Evolutionary conservation across 2,888 invertebrate genomes (phyloP).

Genomic region (Leptogaster cylindrica): DNA sequence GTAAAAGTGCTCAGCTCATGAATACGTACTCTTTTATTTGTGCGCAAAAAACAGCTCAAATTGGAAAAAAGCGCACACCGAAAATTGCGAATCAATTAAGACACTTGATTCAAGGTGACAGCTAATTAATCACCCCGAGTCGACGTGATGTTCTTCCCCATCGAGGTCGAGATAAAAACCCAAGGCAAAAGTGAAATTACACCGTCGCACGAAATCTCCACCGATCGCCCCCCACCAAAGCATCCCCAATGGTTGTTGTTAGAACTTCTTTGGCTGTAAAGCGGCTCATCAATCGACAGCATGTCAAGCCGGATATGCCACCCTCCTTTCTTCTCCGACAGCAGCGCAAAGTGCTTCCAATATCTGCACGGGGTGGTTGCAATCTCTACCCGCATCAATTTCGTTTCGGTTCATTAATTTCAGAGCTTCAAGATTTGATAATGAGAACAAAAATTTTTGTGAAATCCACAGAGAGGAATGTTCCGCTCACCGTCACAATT

Average conservation of each 20-base stretch:
- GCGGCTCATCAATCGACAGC: constrained; percentile 33
- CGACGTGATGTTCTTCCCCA: constrained; percentile 11
- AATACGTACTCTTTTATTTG: too few relatives aligned
- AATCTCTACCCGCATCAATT: constrained; percentile 39
- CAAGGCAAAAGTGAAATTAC: constrained; percentile 23
- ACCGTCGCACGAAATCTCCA: not conserved
- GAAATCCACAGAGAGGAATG: not conserved
- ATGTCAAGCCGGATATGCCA: constrained; percentile 18
- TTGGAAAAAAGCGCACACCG: too few relatives aligned
- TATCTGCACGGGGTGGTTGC: constrained; percentile 14
- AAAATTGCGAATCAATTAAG: constrained; percentile 33
- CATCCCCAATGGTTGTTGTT: not conserved
- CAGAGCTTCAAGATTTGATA: constrained; percentile 39
- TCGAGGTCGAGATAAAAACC: constrained; percentile 26
- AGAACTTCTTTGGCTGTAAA: constrained; percentile 8
- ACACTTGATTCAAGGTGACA: constrained; percentile 36
- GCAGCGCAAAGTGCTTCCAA: too few relatives aligned
- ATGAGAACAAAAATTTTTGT: constrained; percentile 37
- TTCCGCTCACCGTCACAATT: too few relatives aligned
- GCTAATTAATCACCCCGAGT: constrained; percentile 33
- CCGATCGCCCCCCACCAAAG: not conserved
- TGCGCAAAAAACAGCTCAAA: too few relatives aligned
- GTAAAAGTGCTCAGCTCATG: too few relatives aligned
- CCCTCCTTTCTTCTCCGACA: not conserved
- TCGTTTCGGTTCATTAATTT: constrained; percentile 40